These are phyloP conservation scores for Rhabdomys dilectus DNA, from an alignment of 2,113 vertebrate genomes.

Conservation along the genomic window DNA sequence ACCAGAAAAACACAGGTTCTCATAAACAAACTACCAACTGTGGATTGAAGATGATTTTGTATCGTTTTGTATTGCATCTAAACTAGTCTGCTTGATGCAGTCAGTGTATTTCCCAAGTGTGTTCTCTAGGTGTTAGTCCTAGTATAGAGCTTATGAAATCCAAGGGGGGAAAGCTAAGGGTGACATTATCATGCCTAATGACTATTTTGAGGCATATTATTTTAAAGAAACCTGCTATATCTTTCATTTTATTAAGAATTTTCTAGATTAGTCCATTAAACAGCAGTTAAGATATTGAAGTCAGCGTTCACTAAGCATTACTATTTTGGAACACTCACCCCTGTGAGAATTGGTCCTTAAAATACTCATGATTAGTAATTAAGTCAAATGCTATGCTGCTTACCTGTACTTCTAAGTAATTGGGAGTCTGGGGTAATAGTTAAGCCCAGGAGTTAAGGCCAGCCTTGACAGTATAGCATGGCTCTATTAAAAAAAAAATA, in stretches of 20 bases:
- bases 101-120: background rate
- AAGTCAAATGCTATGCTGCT: background rate
- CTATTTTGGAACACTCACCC: background rate
- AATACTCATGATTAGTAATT: background rate
- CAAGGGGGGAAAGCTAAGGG: background rate
- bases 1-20: background rate
- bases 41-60: background rate
- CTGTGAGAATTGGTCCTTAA: background rate
- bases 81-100: background rate
- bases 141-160: background rate
- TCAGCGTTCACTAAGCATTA: background rate
- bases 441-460: background rate
- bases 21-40: background rate
- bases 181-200: background rate
- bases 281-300: background rate
- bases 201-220: background rate
- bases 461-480: background rate
- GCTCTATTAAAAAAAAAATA: background rate
- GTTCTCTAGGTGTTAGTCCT: background rate
- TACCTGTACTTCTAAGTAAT: too few species aligned
- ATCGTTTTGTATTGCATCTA: background rate
- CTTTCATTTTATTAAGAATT: background rate
- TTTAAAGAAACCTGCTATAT: background rate
- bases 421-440: background rate
- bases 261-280: background rate